Base-by-base conservation (phyloP, 2,797 vertebrate species). In the Florisuga fusca region DNA sequence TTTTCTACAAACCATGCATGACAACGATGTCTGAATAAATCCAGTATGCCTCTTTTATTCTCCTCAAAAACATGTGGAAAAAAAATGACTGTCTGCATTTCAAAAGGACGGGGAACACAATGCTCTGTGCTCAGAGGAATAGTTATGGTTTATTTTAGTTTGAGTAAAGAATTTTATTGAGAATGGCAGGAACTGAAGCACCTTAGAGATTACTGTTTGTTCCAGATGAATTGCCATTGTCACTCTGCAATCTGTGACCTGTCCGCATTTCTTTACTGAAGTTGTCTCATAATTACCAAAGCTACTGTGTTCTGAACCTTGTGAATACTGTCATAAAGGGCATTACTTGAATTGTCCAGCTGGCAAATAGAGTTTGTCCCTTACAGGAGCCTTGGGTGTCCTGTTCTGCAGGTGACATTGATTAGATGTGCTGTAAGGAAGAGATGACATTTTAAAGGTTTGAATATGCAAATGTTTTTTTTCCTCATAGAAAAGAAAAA, bases 401-500 rank as follows among this genome's bases (percentile, higher is more conserved):
- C 23, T 87, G 45, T 81, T 92, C 46, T 89, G 61, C n/a, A 74
- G n/a, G 62, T 91, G 86, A 73, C 64, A 73, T 69, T 85, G 92
- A 91, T 93, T 83, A 57, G 78, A 95, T 67, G 23, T 74, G 59
- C 43, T 82, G 78, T 45, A 74, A 92, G 72, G 77, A 82, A 82
- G 36, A 83, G 73, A 96, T 93, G 71, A 90, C 90, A 92, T 95
- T 96, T 93, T n/a, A 96, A 96, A 90, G 58, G 75, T 62, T 90
- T 94, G 63, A 72, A 87, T 93, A 94, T 93, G 75, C 63, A 91
- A 93, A 92, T 92, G 15, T 16, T 59, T 88, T 84, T 84, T 48
- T 79, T 72, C 63, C 67, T 66, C 21, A 48, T 26, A 78, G 74
- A 95, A 93, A n/a, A 14, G 21, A 9, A 15, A 25, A 14, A 14